Conservation (phyloP, 1,140 invertebrate species). For the Maniola jurtina region DNA sequence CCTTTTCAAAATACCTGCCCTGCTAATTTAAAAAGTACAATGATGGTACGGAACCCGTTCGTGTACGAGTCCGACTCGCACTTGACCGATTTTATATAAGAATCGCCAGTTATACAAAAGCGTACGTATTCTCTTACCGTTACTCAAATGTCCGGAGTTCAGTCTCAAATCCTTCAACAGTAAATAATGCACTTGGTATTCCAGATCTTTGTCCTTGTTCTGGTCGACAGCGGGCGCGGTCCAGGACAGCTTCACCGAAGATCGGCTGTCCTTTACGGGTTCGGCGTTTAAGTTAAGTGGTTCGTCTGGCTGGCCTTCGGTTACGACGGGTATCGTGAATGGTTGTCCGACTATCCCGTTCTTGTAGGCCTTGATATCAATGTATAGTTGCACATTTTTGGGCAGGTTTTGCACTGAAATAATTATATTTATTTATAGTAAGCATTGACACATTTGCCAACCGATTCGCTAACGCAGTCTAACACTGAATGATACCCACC, state of each 20-base stretch:
- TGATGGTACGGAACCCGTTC: too few relatives aligned
- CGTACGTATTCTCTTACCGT: conserved; percentile 48
- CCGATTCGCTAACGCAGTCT: too few relatives aligned
- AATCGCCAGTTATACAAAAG: too few relatives aligned
- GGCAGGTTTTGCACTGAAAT: conserved; percentile 66
- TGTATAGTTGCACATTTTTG: conserved; percentile 80
- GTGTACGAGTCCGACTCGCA: too few relatives aligned
- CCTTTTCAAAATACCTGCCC: too few relatives aligned
- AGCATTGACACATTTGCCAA: too few relatives aligned
- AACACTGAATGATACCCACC: too few relatives aligned
- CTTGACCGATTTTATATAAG: too few relatives aligned
- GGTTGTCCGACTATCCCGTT: conserved; percentile 81
- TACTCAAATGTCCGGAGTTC: conserved; percentile 39
- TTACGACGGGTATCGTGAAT: conserved; percentile 73
- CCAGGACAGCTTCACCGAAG: conserved; percentile 84
- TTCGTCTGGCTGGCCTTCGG: conserved; percentile 76
- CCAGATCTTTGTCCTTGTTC: conserved; percentile 50
- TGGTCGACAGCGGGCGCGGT: conserved; percentile 77
- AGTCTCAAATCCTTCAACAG: conserved; percentile 26
- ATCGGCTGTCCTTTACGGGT: conserved; percentile 79
- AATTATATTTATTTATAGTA: conserved; percentile 15
- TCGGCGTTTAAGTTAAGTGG: conserved; percentile 70
- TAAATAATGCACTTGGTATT: conserved; percentile 78
- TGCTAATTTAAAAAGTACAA: too few relatives aligned
- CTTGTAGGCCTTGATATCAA: conserved; percentile 82